phyloP scores from a whole-genome alignment of 2,797 vertebrate species.

The Anguilla megastoma region DNA sequence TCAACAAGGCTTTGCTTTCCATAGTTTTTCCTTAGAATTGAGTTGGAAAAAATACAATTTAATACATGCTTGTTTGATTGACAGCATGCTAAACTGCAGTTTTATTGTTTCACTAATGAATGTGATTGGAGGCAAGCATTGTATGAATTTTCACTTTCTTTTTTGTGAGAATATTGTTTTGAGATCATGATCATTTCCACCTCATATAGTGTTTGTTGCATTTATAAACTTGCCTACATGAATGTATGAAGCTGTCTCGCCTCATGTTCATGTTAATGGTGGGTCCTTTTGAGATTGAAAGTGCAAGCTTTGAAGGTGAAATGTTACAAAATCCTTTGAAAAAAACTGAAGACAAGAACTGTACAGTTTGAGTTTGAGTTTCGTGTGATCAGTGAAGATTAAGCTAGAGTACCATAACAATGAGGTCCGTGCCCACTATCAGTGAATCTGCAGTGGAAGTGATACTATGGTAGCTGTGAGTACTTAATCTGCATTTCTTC shows the following conservation, averaged over 20 bases:
- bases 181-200: background rate
- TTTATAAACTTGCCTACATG: background rate
- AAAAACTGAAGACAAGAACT: background rate
- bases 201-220: background rate
- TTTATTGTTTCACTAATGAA: conserved; percentile 24
- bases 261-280: background rate
- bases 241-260: background rate
- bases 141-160: background rate
- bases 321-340: background rate
- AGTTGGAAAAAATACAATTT: background rate
- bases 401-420: background rate
- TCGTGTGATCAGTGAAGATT: background rate
- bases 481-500: too few relatives aligned
- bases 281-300: background rate
- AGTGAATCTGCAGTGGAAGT: too few relatives aligned
- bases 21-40: background rate
- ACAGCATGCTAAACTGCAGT: conserved; percentile 18
- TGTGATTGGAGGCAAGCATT: background rate
- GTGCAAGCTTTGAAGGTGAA: background rate
- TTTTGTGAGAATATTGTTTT: background rate
- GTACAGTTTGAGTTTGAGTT: background rate
- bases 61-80: background rate
- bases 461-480: background rate
- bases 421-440: background rate
- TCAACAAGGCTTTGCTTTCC: background rate